Percentiles rank a stretch among this genome's conserved stretches.
Evolutionary conservation across 2,888 invertebrate species (phyloP).

Genomic region (Agelastica alni): DNA sequence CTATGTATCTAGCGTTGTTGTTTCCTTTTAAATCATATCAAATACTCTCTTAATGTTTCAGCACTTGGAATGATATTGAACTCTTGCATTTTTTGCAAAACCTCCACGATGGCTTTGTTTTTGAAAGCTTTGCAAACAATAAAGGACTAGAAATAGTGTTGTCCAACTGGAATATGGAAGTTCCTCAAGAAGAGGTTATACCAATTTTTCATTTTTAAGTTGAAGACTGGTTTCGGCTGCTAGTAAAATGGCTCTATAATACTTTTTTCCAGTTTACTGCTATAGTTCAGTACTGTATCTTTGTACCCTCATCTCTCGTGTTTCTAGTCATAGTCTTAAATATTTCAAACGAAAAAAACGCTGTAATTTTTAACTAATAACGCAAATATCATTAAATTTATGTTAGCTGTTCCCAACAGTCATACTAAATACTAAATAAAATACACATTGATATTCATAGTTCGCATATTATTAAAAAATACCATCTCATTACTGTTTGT

Average conservation of each 20-base stretch:
- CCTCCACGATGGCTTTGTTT: constrained; percentile 63
- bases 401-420: no score
- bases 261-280: constrained; percentile 64
- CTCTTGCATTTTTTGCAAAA: constrained; percentile 69
- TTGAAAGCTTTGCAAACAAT: constrained; percentile 65
- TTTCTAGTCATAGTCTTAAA: constrained; percentile 62
- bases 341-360: no score
- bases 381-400: no score
- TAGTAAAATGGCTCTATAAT: constrained; percentile 64
- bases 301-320: constrained; percentile 57
- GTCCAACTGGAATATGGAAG: constrained; percentile 69
- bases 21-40: constrained; percentile 66
- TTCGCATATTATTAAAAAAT: no score
- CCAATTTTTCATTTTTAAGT: constrained; percentile 63
- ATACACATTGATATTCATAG: no score
- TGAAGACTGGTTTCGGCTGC: constrained; percentile 69
- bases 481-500: no score
- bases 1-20: no score
- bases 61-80: constrained; percentile 63
- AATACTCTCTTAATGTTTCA: constrained; percentile 76
- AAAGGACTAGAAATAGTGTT: constrained; percentile 88
- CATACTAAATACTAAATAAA: no score
- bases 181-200: constrained; percentile 66
- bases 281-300: constrained; percentile 67
- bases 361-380: no score